Base-by-base conservation (phyloP, 2,888 invertebrate genomes). In the Leucophora obtusa region DNA sequence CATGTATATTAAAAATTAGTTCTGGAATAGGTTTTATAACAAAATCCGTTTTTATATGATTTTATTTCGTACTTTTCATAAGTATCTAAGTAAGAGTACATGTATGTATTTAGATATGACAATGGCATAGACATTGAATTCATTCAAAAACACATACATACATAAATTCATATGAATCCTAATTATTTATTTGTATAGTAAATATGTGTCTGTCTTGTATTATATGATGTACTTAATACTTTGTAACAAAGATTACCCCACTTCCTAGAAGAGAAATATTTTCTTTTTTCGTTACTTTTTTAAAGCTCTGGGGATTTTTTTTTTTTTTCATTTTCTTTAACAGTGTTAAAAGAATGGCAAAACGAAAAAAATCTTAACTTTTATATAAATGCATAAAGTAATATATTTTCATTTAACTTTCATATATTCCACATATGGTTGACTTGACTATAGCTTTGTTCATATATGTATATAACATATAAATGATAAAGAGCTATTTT, bases 381-480 rank as follows among this genome's bases (percentile, higher is more conserved):
- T 74, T 53, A 11, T 18, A 4, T 43, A 68, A 62, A 15, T 68
- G 43, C 75, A 80, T 60, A 28, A 53, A 58, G 28, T 66, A 71
- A 73, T 81, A 53, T 38, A 77, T 65, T 47, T 69, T 75, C 66
- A 71, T 79, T 75, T 75, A 33, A 76, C 56, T 80, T 72, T 69
- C 51, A 62, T 59, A 63, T 56, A 70, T 62, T 54, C 66, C 18
- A 15, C 56, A 60, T 2, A 71, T 35, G 68, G 11, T 24, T 73
- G 63, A 47, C 56, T 62, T 78, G 68, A 28, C 50, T 38, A 9
- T 56, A 15, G 3, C 14, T 54, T n/a, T 2, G 9, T 28, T 17
- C 24, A 59, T 6, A 59, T 6, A 28, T 71, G 53, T 60, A 78
- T 72, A n/a, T n/a, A n/a, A n/a, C 65, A 66, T 21, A 60, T 72